Base-by-base conservation (phyloP, 2,797 vertebrate genomes). In the Poeciliopsis infans region DNA sequence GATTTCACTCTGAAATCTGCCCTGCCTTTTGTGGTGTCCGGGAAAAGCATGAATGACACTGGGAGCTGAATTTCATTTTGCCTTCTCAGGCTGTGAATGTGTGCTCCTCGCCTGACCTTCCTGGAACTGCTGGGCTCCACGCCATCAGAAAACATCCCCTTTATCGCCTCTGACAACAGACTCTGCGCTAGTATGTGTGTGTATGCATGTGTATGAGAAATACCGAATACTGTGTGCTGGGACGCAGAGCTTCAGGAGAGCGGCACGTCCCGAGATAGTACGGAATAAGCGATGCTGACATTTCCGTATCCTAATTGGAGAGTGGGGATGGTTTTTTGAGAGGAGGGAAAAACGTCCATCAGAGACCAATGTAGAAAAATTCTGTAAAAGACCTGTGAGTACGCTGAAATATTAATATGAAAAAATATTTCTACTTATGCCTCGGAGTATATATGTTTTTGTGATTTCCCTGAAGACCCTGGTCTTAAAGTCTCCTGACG, bases 161-260 rank as follows among this genome's bases (percentile, higher is more conserved):
- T 11, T 31, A 79, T 77, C 79, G 85, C 84, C 77, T 15, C 77
- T 75, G 72, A 79, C 83, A 83, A 59, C 81, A 4, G 41, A 61
- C 76, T 59, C 76, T 79, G 81, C 79, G 80, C 79, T 77, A 68
- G 76, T 72, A 74, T 20, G 31, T 39, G 33, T 20, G 15, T 1
- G 61, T 36, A 20, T 78, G 85, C 79, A 77, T 75, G 77, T 5
- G 23, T 39, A 8, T 10, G 64, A 41, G 64, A 41, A 91, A 91
- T 91, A 86, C 75, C 73, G 87, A 92, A 85, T 47, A 68, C 49
- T 7, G 28, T 51, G 80, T 79, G 72, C 87, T 82, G 81, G 78
- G 83, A 72, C 55, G 76, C 76, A 68, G 76, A 74, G 83, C 57
- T 78, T 85, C 78, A 0, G 82, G 77, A 85, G 79, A 82, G 71